Conservation (phyloP, 2,888 invertebrate genomes). For the Petrolisthes cinctipes region DNA sequence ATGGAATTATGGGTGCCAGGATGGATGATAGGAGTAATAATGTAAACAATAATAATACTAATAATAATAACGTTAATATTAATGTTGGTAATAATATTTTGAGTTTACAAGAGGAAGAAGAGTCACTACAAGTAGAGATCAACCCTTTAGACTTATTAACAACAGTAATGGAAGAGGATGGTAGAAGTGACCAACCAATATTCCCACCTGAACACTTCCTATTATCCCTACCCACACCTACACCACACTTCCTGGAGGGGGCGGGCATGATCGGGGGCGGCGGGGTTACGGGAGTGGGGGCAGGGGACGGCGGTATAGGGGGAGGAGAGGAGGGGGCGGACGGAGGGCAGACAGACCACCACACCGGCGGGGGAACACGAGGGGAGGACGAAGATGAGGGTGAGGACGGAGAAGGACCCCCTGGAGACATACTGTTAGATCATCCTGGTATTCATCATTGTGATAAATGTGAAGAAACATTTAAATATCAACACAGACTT, state of each 20-base stretch:
- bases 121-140: conserved; percentile 53
- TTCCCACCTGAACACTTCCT: conserved; percentile 64
- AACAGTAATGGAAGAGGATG: conserved; percentile 62
- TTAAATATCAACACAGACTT: conserved; percentile 63
- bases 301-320: background rate
- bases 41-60: too few species aligned
- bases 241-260: conserved; percentile 42
- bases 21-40: too few species aligned
- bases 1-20: background rate
- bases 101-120: too few species aligned
- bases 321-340: conserved; percentile 13
- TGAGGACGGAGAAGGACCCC: background rate
- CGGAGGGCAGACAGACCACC: conserved; percentile 3
- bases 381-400: conserved; percentile 8
- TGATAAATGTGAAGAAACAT: conserved; percentile 56
- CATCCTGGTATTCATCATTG: conserved; percentile 61
- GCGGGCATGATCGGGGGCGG: conserved; percentile 12
- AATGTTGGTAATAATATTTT: too few species aligned
- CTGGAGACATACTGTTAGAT: conserved; percentile 34
- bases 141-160: conserved; percentile 61
- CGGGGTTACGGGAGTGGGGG: background rate
- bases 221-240: conserved; percentile 45
- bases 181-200: conserved; percentile 59
- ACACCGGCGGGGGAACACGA: conserved; percentile 16
- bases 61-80: too few species aligned